Percentiles rank a stretch among this genome's conserved stretches.
These are phyloP conservation scores for Amblyornis subalaris DNA, from an alignment of 2,113 vertebrate species.

Conservation along the genomic window DNA sequence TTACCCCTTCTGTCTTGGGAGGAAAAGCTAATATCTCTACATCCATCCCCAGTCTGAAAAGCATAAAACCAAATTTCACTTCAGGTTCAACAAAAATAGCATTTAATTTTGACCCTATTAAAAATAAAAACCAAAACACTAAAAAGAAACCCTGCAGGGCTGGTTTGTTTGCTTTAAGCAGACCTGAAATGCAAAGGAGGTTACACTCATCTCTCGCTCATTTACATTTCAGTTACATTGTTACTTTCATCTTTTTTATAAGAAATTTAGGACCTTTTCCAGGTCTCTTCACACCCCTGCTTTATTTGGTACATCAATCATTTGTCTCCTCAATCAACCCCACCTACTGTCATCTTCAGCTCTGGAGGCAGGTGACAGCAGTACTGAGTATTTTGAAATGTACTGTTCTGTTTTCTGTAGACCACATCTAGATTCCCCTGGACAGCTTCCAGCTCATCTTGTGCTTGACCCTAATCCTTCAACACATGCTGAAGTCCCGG, in stretches of 20 bases:
- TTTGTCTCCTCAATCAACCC: background rate
- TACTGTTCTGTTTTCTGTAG: fast-evolving
- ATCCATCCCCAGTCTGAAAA: background rate
- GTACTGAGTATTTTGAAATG: background rate
- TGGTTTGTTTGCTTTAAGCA: background rate
- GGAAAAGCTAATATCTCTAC: background rate
- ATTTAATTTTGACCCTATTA: background rate
- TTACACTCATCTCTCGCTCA: too few species aligned
- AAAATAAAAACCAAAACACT: background rate
- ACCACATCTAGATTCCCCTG: too few species aligned
- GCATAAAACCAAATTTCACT: background rate
- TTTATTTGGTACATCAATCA: background rate
- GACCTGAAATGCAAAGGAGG: background rate
- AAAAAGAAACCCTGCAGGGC: background rate
- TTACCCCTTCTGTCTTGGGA: background rate
- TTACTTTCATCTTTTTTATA: background rate
- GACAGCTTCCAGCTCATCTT: background rate
- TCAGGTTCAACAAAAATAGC: background rate
- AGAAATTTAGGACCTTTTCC: background rate
- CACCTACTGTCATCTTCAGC: background rate
- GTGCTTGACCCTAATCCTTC: background rate
- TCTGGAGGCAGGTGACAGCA: background rate
- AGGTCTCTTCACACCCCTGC: background rate
- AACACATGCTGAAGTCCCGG: background rate
- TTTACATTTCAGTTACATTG: background rate